Evolutionary conservation across 2,797 vertebrate genomes (phyloP).

Genomic region (Ateles fusciceps): DNA sequence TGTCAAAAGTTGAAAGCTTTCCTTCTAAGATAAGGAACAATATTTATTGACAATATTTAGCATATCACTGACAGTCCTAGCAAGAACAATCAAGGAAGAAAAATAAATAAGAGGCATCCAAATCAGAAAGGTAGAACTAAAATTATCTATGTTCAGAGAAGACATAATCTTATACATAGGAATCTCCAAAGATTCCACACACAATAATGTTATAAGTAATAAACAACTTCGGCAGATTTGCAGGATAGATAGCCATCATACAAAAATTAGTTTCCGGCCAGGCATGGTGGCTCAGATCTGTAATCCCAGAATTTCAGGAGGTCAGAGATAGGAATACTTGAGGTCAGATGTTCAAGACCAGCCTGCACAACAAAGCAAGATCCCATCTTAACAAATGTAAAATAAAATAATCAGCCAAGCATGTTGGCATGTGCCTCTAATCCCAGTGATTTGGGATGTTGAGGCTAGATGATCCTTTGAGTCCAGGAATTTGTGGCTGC

Average conservation of each 20-base stretch:
- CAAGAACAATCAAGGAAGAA: background rate
- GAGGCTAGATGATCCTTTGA: background rate
- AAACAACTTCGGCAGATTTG: background rate
- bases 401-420: background rate
- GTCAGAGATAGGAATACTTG: background rate
- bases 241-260: background rate
- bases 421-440: background rate
- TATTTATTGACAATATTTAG: background rate
- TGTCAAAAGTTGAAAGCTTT: background rate
- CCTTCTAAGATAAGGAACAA: background rate
- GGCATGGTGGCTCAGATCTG: background rate
- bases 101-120: background rate
- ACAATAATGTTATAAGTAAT: background rate
- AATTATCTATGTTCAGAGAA: background rate
- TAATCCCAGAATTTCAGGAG: background rate
- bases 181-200: background rate
- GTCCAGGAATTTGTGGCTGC: background rate
- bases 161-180: background rate
- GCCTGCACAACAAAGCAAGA: background rate
- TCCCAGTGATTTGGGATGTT: background rate
- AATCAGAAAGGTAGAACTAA: background rate
- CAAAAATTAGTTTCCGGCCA: background rate
- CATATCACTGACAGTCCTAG: background rate
- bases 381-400: background rate
- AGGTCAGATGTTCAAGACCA: background rate